phyloP scores from a whole-genome alignment of 2,888 invertebrate genomes.

The Malachius bipustulatus region DNA sequence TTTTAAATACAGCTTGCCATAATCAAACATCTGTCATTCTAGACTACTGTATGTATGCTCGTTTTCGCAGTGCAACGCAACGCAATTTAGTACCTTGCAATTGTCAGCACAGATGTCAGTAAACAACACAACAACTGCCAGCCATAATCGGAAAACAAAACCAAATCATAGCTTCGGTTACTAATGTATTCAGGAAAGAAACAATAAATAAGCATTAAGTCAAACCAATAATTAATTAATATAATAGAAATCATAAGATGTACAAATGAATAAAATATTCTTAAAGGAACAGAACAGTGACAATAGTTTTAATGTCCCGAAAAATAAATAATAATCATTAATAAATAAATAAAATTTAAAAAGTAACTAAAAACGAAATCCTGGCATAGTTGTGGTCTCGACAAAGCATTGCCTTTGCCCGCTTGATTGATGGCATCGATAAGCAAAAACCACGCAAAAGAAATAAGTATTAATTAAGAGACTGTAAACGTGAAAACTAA shows the following conservation, averaged over 20 bases:
- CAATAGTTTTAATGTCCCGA: slow-evolving; percentile 13
- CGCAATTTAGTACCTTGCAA: slow-evolving; percentile 15
- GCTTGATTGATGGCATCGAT: slow-evolving; percentile 29
- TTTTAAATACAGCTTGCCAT: too few species aligned
- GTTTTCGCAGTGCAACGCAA: too few species aligned
- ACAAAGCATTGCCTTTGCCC: slow-evolving; percentile 33
- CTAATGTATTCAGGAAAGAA: slow-evolving; percentile 25
- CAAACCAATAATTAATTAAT: slow-evolving; percentile 24
- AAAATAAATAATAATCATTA: slow-evolving; percentile 18
- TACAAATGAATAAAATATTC: slow-evolving; percentile 26
- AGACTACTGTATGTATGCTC: too few species aligned
- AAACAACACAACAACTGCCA: slow-evolving; percentile 29
- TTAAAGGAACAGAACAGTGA: slow-evolving; percentile 15
- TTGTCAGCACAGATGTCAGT: slow-evolving; percentile 28
- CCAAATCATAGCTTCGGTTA: slow-evolving; percentile 31
- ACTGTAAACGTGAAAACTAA: slow-evolving; percentile 29
- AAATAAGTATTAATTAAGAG: slow-evolving; percentile 31
- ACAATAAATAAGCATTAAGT: slow-evolving; percentile 18
- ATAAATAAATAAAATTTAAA: slow-evolving; percentile 16
- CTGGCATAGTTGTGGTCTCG: slow-evolving; percentile 31
- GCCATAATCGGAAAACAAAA: slow-evolving; percentile 23
- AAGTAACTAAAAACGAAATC: slow-evolving; percentile 11
- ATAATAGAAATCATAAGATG: slow-evolving; percentile 17
- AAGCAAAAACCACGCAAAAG: slow-evolving; percentile 34
- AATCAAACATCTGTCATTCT: too few species aligned